phyloP scores from a whole-genome alignment of 2,797 vertebrate genomes.

The Capromys pilorides region DNA sequence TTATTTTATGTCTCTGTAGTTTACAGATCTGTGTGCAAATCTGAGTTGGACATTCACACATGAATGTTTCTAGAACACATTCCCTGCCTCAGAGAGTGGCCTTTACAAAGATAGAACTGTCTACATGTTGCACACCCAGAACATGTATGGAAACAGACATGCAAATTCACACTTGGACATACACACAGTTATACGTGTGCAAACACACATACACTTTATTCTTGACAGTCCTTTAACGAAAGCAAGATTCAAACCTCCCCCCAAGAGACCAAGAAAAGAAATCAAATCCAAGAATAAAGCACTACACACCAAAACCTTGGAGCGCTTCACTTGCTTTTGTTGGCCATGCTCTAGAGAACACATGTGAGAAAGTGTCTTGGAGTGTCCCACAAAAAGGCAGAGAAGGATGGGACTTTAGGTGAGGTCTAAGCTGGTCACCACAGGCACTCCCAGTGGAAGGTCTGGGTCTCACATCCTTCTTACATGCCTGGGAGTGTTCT shows the following conservation, averaged over 20 bases:
- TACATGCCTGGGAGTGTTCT: background rate
- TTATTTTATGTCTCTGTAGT: background rate
- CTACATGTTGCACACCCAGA: background rate
- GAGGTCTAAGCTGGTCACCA: background rate
- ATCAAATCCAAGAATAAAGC: constrained; percentile 19
- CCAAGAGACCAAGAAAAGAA: background rate
- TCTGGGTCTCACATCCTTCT: background rate
- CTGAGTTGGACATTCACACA: background rate
- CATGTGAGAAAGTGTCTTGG: background rate
- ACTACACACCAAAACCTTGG: background rate
- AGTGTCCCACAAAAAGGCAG: background rate
- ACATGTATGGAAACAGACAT: background rate
- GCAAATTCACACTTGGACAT: background rate
- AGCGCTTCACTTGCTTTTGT: background rate
- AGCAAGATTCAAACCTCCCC: background rate
- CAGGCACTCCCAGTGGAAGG: background rate
- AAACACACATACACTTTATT: background rate
- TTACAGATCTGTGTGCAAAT: background rate
- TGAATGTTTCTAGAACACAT: background rate
- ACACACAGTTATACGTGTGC: background rate
- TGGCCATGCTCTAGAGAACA: background rate
- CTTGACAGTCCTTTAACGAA: background rate
- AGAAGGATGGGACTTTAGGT: background rate
- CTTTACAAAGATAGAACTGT: background rate
- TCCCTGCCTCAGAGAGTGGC: constrained; percentile 16